Conservation (phyloP, 2,888 invertebrate species). For the Limenitis camilla region DNA sequence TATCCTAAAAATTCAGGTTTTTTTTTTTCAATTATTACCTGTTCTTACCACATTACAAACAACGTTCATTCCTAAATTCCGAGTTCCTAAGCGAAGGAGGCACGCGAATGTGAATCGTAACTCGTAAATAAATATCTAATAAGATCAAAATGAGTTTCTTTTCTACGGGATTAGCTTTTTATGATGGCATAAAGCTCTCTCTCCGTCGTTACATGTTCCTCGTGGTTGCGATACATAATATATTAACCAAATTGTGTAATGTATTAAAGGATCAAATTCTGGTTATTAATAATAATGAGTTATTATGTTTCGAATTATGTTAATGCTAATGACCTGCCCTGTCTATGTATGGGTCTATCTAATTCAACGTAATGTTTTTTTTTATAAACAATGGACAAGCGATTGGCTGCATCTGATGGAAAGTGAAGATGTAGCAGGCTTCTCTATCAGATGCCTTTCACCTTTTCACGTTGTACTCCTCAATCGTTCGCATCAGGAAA, state of each 20-base stretch:
- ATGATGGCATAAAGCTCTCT: slow-evolving; percentile 12
- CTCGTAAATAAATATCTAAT: slow-evolving; percentile 20
- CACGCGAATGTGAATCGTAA: slow-evolving; percentile 9
- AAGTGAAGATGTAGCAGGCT: too few relatives aligned
- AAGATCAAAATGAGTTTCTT: slow-evolving; percentile 21
- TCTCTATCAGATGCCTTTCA: too few relatives aligned
- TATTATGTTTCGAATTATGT: too few relatives aligned
- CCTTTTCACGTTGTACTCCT: too few relatives aligned
- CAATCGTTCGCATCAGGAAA: too few relatives aligned
- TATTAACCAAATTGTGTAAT: slow-evolving; percentile 2
- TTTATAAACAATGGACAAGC: too few relatives aligned
- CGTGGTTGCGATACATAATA: slow-evolving; percentile 1
- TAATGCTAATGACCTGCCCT: too few relatives aligned
- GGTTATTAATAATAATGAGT: too few relatives aligned
- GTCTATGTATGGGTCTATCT: too few relatives aligned
- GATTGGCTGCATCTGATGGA: too few relatives aligned
- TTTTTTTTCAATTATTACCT: neutral
- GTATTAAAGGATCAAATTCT: slow-evolving; percentile 2
- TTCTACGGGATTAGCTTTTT: slow-evolving; percentile 19
- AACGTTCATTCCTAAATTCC: neutral
- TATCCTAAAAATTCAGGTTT: too few relatives aligned
- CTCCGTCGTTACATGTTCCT: slow-evolving; percentile 1
- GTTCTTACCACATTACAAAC: neutral
- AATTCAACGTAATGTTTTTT: too few relatives aligned
- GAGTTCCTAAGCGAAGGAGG: neutral